These are phyloP conservation scores for Rhizomys pruinosus DNA, from an alignment of 2,113 vertebrate species.

Conservation along the genomic window DNA sequence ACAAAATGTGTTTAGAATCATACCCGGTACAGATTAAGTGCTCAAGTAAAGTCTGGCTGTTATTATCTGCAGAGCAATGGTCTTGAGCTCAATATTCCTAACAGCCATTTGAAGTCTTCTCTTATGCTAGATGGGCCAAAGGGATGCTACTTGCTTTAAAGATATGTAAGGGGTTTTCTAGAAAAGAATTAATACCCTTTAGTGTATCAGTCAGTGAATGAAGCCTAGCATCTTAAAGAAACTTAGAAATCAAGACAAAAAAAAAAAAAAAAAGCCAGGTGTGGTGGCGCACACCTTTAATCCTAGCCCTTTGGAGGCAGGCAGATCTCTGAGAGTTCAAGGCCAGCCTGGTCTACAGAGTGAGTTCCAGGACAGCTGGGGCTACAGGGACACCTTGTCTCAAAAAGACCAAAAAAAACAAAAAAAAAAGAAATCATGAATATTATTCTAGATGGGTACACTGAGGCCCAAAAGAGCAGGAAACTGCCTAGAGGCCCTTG, in stretches of 20 bases:
- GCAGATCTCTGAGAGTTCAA: too few species aligned
- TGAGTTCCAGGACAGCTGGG: too few species aligned
- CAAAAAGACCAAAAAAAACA: too few species aligned
- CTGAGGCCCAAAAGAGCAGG: slow-evolving; percentile 27
- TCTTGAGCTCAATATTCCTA: slow-evolving; percentile 1
- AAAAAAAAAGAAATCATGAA: too few species aligned
- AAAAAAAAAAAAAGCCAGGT: too few species aligned
- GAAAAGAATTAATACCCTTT: slow-evolving; percentile 33
- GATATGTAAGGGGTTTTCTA: background rate
- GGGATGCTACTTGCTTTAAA: slow-evolving; percentile 19
- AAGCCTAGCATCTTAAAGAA: slow-evolving; percentile 36
- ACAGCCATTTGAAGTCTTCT: slow-evolving; percentile 31
- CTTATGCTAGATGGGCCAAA: background rate
- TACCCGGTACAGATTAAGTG: background rate
- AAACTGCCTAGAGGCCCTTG: background rate
- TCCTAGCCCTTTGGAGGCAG: too few species aligned
- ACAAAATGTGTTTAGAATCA: slow-evolving; percentile 16
- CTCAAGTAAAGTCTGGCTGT: background rate
- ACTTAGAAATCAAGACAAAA: too few species aligned
- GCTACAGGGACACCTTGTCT: too few species aligned
- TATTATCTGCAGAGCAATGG: background rate
- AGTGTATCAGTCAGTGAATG: background rate
- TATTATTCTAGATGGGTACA: slow-evolving; percentile 31
- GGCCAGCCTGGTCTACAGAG: too few species aligned
- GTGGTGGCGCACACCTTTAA: too few species aligned